Base-by-base conservation (phyloP, 2,113 vertebrate species). In the Recurvirostra avosetta region DNA sequence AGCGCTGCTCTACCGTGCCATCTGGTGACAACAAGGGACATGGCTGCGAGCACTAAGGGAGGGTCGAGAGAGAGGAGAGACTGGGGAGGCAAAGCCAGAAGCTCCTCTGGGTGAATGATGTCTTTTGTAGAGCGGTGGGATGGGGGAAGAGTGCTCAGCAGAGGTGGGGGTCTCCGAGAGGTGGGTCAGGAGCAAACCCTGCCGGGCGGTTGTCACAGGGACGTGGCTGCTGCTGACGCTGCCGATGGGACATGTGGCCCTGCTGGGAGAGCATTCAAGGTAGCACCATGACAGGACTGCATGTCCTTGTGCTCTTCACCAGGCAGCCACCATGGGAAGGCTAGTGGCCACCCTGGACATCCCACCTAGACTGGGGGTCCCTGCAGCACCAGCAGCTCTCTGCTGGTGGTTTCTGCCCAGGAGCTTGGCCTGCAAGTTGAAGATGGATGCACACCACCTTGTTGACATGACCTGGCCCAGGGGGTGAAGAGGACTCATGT, bases 21-120 rank as follows among this genome's bases (percentile, higher is more conserved):
- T 55, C 55, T 87, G 77, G 68, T 90, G 94, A 94, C 90, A 62
- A 14, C 26, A 53, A 50, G 47, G 20, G 52, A 92, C 61, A 8
- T 0, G 23, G 26, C 63, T 82, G 52, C 0, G 1, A 27, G 11
- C 3, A 0, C 27, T 43, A 5, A 5, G 5, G 40, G 26, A 36
- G 4, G 9, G 1, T 8, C 8, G 5, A 19, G 36, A 18, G 58
- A 2, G 11, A 22, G 34, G 30, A 66, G 71, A 53, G n/a, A 15
- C 32, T 32, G 59, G 27, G 49, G 26, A 21, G 12, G 34, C 20
- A 10, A 20, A 41, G 40, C 26, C 32, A n/a, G 20, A 71, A 47
- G 49, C 11, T 73, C 9, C 13, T 49, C 20, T 4, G 59, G 15
- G 30, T 41, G 34, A 47, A 55, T 4, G 3, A 6, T 6, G 45